Percentiles rank a stretch among this genome's conserved stretches.
These are phyloP conservation scores for Epinephelus moara DNA, from an alignment of 2,113 vertebrate species.

Conservation along the genomic window DNA sequence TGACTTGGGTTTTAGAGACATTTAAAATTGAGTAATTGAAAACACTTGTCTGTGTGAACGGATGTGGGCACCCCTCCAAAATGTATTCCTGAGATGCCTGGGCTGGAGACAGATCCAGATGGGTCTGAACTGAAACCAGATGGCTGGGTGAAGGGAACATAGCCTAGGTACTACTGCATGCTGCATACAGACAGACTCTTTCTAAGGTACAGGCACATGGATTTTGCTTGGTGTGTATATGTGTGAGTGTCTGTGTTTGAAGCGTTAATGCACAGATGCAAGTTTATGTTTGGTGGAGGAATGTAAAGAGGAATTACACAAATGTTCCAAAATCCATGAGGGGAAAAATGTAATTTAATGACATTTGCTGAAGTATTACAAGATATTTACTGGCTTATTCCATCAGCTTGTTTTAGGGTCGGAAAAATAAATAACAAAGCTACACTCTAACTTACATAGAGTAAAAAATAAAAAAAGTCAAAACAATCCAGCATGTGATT, in stretches of 20 bases:
- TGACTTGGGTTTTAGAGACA: conserved; percentile 78
- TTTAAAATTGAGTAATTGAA: conserved; percentile 86
- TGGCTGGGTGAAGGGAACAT: conserved; percentile 75
- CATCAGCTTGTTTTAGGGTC: not conserved
- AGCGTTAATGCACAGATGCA: not conserved
- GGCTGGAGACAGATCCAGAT: conserved; percentile 86
- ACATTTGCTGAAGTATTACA: not conserved
- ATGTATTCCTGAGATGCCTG: conserved; percentile 88
- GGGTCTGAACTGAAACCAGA: conserved; percentile 87
- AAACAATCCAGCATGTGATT: not conserved
- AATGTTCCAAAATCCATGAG: conserved; percentile 21
- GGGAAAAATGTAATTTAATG: conserved; percentile 2
- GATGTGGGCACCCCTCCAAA: conserved; percentile 87
- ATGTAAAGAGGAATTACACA: conserved; percentile 23
- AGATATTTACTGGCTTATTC: not conserved
- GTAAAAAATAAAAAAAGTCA: not conserved
- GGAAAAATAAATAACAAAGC: not conserved
- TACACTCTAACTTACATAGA: not conserved
- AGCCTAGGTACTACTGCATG: conserved; percentile 65
- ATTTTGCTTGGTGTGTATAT: conserved; percentile 14
- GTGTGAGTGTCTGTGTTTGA: conserved; percentile 3
- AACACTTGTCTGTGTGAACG: conserved; percentile 87
- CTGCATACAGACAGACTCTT: conserved; percentile 60
- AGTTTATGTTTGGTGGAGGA: conserved; percentile 8
- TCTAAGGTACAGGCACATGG: conserved; percentile 36